These are phyloP conservation scores for Electrona antarctica DNA, from an alignment of 2,113 vertebrate genomes.

Conservation along the genomic window DNA sequence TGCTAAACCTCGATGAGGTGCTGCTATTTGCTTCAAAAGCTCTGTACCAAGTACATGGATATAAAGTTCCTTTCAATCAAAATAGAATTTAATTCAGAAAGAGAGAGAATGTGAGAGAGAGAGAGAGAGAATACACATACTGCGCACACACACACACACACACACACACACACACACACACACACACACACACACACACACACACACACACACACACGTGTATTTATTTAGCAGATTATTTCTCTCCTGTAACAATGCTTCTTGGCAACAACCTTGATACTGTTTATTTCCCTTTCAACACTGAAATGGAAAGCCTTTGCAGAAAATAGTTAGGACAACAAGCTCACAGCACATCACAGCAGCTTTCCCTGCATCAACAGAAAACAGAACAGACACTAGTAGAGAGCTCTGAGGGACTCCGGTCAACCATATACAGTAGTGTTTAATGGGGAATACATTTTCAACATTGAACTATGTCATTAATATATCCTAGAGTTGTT, in stretches of 20 bases:
- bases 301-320: not conserved
- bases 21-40: too few relatives aligned
- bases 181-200: not conserved
- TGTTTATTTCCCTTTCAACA: not conserved
- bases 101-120: too few relatives aligned
- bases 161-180: not conserved
- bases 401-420: not conserved
- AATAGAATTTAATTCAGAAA: too few relatives aligned
- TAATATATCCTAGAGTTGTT: not conserved
- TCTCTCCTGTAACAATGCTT: too few relatives aligned
- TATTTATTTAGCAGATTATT: too few relatives aligned
- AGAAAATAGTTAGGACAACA: not conserved
- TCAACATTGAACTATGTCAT: too few relatives aligned
- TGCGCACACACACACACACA: not conserved
- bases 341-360: not conserved
- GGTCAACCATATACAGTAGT: not conserved
- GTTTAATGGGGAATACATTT: not conserved
- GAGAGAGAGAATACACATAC: too few relatives aligned
- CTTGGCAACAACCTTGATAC: not conserved
- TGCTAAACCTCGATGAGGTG: too few relatives aligned
- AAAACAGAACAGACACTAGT: not conserved
- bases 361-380: too few relatives aligned
- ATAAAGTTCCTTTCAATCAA: too few relatives aligned
- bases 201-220: not conserved
- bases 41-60: too few relatives aligned